Evolutionary conservation across 64 coral and sea anemone species (phyloP), one percentile per base, ranked within the genome.

Genomic region (Montipora sp.): DNA sequence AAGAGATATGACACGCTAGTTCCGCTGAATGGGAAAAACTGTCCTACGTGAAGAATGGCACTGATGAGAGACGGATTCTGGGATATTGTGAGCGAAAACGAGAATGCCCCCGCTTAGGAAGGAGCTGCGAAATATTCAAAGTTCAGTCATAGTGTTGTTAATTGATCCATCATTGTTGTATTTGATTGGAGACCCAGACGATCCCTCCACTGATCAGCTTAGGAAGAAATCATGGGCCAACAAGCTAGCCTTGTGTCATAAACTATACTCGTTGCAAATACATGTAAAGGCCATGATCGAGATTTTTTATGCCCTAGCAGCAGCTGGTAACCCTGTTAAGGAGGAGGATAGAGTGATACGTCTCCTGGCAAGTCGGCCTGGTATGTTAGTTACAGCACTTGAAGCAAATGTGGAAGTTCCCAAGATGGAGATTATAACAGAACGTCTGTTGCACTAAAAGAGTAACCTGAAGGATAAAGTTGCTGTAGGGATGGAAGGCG

Each of bases 141-240:
- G 66, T 66, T 86, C 60, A 5, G 27, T 27, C 27, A 76, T 78
- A 15, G 90, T 86, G 69, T 70, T 92, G 16, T 46, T 68, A 6
- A 47, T 92, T 1, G 90, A 92, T 20, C 68, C 81, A 12, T 83
- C 67, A 3, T 11, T 92, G 13, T 49, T 92, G 21, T 92, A 85
- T 14, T 11, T 92, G 44, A 21, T 77, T 9, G 67, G 71, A 61
- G 90, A 92, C 2, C 70, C 90, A 5, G 49, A 86, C n/a, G 81
- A 92, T 48, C 69, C 72, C 13, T 49, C 19, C 43, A 80, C 23
- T 48, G 51, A 36, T 36, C 36, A 92, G 21, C 72, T 76, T 45
- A 69, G 84, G 59, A 86, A 77, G 73, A 77, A 84, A 57, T 78
- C 92, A 22, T 93, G 92, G 84, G 92, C 59, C n/a, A 76, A 88